These are phyloP conservation scores for Heliconius eleuchia DNA, from an alignment of 1,140 invertebrate genomes.

Conservation along the genomic window DNA sequence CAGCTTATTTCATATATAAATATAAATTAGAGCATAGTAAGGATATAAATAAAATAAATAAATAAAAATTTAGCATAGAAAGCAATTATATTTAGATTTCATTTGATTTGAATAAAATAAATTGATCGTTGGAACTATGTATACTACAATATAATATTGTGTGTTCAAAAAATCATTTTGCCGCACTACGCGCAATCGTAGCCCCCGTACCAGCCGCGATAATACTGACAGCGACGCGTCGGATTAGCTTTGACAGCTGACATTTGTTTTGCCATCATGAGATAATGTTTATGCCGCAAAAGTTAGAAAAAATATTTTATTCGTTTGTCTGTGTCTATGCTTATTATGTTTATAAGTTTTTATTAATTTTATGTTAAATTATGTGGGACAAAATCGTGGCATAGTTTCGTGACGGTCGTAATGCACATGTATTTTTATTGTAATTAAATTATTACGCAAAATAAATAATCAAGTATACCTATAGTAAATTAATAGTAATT, in stretches of 20 bases:
- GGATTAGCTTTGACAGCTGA: constrained; percentile 60
- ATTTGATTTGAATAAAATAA: background rate
- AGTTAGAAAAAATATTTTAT: background rate
- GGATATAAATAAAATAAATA: too few species aligned
- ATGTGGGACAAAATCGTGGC: background rate
- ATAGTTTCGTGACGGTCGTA: too few species aligned
- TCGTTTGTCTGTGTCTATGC: background rate
- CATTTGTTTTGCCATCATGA: constrained; percentile 54
- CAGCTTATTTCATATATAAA: background rate
- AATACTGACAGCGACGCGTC: constrained; percentile 53
- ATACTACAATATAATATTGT: background rate
- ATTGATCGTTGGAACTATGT: background rate
- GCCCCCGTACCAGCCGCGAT: constrained; percentile 42
- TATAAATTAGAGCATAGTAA: background rate
- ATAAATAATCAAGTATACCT: too few species aligned
- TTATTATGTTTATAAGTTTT: background rate
- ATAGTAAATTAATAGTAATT: too few species aligned
- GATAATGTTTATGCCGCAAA: constrained; percentile 39
- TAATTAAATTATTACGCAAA: too few species aligned
- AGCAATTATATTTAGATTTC: background rate
- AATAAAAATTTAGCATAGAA: background rate
- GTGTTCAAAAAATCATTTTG: constrained; percentile 1
- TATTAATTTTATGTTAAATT: background rate
- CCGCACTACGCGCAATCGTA: constrained; percentile 17
- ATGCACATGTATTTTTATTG: too few species aligned